Evolutionary conservation across 2,888 invertebrate genomes (phyloP), one percentile per base, ranked within the genome.

Genomic region (Cryptophagus acutangulus): DNA sequence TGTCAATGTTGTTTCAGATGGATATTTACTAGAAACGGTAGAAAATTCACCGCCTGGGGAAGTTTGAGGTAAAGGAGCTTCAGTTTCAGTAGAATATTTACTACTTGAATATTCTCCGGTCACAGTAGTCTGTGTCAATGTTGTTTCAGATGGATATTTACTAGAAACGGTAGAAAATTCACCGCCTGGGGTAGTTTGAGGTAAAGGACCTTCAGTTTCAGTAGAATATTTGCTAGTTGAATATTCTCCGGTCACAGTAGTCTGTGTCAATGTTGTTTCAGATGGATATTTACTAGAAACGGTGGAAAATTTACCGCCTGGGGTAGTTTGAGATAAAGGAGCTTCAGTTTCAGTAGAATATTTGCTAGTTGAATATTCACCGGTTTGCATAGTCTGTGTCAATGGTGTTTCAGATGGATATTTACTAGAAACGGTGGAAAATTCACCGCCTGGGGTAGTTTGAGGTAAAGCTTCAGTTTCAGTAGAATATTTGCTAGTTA

Each of bases 291-390:
- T 41, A 9, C 28, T 30, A 13, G 25, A 16, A 41, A 1, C 12
- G 8, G 12, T 18, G 20, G 36, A 38, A 3, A 16, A 3, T 26
- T 41, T 16, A n/a, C n/a, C n/a, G 34, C 8, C 13, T 36, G 25
- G 10, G 14, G 36, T 20, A 13, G 38, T 8, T 33, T 1, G 18
- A 8, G 36, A 30, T 17, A 26, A 12, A 4, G 38, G 9, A 29
- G 28, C 42, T 38, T 38, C 36, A 34, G 38, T 47, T 36, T 29
- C 17, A 20, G 34, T 29, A 10, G 18, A 24, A 16, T 16, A 10
- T 9, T 26, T 9, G 16, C 33, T 37, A 33, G 37, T 17, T 12
- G 24, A 8, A 16, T 30, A 33, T 34, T 28, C 29, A n/a, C n/a
- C n/a, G 4, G n/a, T n/a, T n/a, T n/a, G n/a, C n/a, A n/a, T n/a